Conservation (phyloP, 1,140 invertebrate genomes). For the Nomia melanderi region DNA sequence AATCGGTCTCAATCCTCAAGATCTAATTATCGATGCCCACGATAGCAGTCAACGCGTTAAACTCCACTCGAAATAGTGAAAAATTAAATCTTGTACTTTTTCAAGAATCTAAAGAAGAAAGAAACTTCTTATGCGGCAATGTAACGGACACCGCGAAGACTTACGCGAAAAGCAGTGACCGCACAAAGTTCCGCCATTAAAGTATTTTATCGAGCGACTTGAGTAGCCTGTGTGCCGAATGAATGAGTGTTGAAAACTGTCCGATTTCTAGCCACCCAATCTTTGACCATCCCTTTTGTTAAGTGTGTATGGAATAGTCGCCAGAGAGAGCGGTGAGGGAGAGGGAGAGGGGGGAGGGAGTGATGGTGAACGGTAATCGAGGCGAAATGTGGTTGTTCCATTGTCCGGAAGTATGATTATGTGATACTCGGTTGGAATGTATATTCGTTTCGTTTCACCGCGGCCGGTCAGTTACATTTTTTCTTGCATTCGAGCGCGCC, state of each 20-base stretch:
- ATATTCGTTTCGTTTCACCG: background rate
- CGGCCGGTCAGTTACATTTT: constrained; percentile 44
- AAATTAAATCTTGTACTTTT: no score
- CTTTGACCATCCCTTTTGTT: constrained; percentile 56
- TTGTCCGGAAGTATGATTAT: no score
- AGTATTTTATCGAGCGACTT: constrained; percentile 5
- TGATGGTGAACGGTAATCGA: constrained; percentile 26
- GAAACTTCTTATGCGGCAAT: no score
- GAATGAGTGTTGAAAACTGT: constrained; percentile 40
- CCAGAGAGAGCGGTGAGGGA: background rate
- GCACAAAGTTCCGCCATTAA: constrained; percentile 9
- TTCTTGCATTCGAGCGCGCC: constrained; percentile 20
- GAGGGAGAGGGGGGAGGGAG: background rate
- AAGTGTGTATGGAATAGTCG: constrained; percentile 52
- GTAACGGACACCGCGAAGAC: background rate
- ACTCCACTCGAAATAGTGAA: no score
- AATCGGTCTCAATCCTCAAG: no score
- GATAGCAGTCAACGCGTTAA: no score
- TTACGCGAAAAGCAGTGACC: constrained; percentile 3
- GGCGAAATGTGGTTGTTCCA: no score
- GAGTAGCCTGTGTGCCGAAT: constrained; percentile 12
- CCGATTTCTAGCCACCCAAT: constrained; percentile 42
- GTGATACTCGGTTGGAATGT: constrained; percentile 48
- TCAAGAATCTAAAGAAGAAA: no score
- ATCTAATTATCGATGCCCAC: no score